A percentile compares a stretch with the other conserved stretches of the same genome.
Conservation (phyloP, 2,797 vertebrate species). For the Notamacropus eugenii region DNA sequence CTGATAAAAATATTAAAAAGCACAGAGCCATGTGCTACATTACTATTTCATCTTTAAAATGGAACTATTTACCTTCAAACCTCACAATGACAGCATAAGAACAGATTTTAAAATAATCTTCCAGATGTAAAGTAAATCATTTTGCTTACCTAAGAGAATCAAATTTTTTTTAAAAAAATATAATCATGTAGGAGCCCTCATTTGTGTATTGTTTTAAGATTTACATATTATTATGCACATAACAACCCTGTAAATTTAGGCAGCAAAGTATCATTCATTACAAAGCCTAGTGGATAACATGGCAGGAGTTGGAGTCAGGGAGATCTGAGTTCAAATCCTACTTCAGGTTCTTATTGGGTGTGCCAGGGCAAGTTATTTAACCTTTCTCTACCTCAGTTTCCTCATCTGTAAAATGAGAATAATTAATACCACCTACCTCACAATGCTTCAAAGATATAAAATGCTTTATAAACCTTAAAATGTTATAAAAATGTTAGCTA, state of each 20-base stretch:
- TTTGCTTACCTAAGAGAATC: not conserved
- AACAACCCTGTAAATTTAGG: not conserved
- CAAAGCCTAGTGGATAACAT: not conserved
- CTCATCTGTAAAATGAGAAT: not conserved
- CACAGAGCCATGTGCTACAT: not conserved
- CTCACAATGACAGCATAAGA: constrained; percentile 38
- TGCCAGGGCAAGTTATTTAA: not conserved
- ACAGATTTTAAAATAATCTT: constrained; percentile 13
- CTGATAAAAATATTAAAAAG: not conserved
- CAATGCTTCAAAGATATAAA: not conserved
- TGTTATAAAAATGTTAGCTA: not conserved
- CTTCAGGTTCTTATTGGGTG: not conserved
- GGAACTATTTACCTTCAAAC: constrained; percentile 28
- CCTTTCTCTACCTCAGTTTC: not conserved
- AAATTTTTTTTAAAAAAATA: constrained; percentile 38
- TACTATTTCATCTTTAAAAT: constrained; percentile 33
- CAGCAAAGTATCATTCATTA: not conserved
- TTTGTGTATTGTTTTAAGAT: not conserved
- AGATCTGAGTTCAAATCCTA: not conserved
- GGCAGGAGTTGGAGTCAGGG: not conserved
- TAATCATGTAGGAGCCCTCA: not conserved
- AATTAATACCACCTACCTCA: not conserved
- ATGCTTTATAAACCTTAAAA: not conserved
- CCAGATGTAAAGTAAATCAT: constrained; percentile 43
- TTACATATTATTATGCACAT: not conserved